Evolutionary conservation across 2,113 vertebrate species (phyloP), one percentile per base, ranked within the genome.

Genomic region (Scytalopus superciliaris): DNA sequence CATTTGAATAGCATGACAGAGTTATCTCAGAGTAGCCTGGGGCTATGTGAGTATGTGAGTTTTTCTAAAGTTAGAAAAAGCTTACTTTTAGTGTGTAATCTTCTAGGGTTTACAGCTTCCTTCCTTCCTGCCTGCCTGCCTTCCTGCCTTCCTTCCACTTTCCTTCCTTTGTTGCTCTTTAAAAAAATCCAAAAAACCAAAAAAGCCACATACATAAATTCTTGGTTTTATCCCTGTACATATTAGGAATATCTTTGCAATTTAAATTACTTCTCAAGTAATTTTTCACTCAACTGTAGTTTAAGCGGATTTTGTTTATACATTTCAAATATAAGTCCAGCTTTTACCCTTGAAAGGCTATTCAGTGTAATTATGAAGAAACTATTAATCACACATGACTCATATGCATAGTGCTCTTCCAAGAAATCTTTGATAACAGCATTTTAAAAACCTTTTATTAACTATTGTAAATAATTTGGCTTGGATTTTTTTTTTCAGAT

Each of bases 371-470:
- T 59, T 57, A 64, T 33, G 37, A 63, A 78, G 70, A 85, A 42
- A 12, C 21, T 89, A 27, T 49, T 35, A 21, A 50, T 66, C 55
- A 37, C n/a, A 49, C 15, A 47, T 0, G 0, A 55, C 19, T 66
- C 23, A 19, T 53, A 27, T 52, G 10, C 7, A 27, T 19, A 19
- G 27, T 42, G 30, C 66, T 31, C 21, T 64, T 74, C 24, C 22
- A 74, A 89, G 18, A 83, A 91, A 77, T 73, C 24, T 33, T 78
- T 62, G 40, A 60, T 24, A 62, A 33, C 11, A 30, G 5, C 1
- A n/a, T 66, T 59, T 19, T 2, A 24, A 83, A 69, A 40, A 11
- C 2, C 0, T 13, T 70, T 42, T 56, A 45, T 69, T 74, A 70
- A 62, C 18, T 35, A 1, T 2, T 27, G 10, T 52, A 83, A 75